Conservation (phyloP, 2,888 invertebrate species). For the Tipula lateralis region DNA sequence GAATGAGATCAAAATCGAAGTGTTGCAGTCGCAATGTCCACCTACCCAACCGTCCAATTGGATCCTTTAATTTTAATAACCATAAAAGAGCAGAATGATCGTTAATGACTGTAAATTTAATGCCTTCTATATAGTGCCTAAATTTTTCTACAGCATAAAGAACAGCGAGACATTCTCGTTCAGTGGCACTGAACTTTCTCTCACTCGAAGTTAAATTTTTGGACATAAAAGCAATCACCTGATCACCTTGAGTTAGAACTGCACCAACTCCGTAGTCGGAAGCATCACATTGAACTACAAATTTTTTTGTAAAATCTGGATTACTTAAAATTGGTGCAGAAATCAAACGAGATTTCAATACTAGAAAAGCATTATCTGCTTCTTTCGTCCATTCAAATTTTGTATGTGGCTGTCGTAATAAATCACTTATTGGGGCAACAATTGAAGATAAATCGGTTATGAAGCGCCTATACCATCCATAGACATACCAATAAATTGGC, state of each 20-base stretch:
- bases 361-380: not conserved
- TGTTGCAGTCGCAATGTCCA: too few relatives aligned
- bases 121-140: not conserved
- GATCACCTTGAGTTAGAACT: not conserved
- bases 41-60: not conserved
- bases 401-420: not conserved
- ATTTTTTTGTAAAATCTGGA: not conserved
- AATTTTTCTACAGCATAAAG: not conserved
- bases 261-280: not conserved
- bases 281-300: not conserved
- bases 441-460: not conserved
- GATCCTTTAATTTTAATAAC: not conserved
- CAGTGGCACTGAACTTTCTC: too few relatives aligned
- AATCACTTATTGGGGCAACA: not conserved
- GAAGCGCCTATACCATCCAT: not conserved
- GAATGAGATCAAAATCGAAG: not conserved
- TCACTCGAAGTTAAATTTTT: not conserved
- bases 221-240: not conserved
- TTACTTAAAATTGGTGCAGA: not conserved
- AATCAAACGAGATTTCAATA: not conserved
- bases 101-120: not conserved
- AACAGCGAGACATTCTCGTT: not conserved
- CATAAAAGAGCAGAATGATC: not conserved
- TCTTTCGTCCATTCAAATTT: not conserved
- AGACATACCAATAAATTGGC: too few relatives aligned